phyloP scores from a whole-genome alignment of 2,797 vertebrate genomes.

The Remorina albescens region DNA sequence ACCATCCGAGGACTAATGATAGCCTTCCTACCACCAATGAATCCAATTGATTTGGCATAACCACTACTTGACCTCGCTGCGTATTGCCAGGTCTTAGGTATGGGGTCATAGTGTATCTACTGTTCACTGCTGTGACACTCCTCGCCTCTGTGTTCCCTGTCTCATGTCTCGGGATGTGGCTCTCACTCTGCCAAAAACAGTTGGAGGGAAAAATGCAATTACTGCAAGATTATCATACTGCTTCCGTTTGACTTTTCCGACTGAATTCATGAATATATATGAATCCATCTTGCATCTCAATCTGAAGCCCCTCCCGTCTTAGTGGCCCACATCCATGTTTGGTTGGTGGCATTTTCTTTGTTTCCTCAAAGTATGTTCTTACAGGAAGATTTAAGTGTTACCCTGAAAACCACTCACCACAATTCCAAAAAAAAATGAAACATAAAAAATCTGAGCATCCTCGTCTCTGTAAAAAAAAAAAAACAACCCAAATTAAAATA shows the following conservation, averaged over 20 bases:
- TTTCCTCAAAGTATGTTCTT: conserved; percentile 63
- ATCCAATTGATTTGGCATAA: conserved; percentile 71
- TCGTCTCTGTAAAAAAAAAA: not conserved
- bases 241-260: conserved; percentile 83
- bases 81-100: conserved; percentile 64
- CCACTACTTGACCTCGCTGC: conserved; percentile 75
- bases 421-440: conserved; percentile 43
- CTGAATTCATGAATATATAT: conserved; percentile 86
- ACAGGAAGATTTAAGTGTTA: conserved; percentile 58
- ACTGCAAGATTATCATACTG: conserved; percentile 83
- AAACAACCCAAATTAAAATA: not conserved
- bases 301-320: conserved; percentile 58
- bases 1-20: conserved; percentile 74
- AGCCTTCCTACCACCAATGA: conserved; percentile 74
- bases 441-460: conserved; percentile 20
- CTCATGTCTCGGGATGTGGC: conserved; percentile 56
- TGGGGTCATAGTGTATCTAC: conserved; percentile 70
- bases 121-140: conserved; percentile 55
- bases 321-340: conserved; percentile 58
- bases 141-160: conserved; percentile 1
- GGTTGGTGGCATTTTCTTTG: conserved; percentile 76
- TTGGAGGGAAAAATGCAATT: conserved; percentile 81
- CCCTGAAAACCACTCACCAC: conserved; percentile 27
- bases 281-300: conserved; percentile 83
- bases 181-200: conserved; percentile 74